phyloP scores from a whole-genome alignment of 2,113 vertebrate species.

The Corvus hawaiiensis region DNA sequence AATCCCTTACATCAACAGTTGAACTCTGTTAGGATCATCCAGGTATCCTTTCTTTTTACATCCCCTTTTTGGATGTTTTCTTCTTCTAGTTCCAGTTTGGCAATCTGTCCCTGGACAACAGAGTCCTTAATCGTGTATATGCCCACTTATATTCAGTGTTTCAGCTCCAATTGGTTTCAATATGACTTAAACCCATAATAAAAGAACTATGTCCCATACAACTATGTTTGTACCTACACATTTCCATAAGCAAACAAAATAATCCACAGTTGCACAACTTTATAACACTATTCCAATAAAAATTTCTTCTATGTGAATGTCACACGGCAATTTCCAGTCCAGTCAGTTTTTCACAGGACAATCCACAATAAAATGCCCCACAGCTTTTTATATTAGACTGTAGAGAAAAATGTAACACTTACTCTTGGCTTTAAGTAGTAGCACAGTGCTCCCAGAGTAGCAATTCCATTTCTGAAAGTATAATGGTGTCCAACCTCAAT shows the following conservation, averaged over 20 bases:
- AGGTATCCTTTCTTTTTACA: not conserved
- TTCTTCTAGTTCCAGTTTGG: not conserved
- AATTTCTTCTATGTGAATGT: not conserved
- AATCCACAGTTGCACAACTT: not conserved
- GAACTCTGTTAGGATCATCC: not conserved
- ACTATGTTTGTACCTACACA: not conserved
- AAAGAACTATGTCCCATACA: not conserved
- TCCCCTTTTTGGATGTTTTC: not conserved
- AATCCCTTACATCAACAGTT: not conserved
- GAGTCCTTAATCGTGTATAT: not conserved
- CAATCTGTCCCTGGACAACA: not conserved
- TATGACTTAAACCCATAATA: not conserved
- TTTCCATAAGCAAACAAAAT: not conserved
- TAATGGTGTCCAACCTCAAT: not conserved
- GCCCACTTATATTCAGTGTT: not conserved
- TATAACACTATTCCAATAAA: rapidly evolving
- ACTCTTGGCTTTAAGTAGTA: not conserved
- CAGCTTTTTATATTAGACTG: not conserved
- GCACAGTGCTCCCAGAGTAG: not conserved
- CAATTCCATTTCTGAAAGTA: not conserved
- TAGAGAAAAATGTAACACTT: not conserved
- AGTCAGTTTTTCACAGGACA: not conserved
- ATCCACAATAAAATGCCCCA: not conserved
- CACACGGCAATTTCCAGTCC: not conserved
- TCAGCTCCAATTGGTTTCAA: not conserved